These are phyloP conservation scores for Cardiocondyla obscurior DNA, from an alignment of 1,140 invertebrate genomes.

Conservation along the genomic window DNA sequence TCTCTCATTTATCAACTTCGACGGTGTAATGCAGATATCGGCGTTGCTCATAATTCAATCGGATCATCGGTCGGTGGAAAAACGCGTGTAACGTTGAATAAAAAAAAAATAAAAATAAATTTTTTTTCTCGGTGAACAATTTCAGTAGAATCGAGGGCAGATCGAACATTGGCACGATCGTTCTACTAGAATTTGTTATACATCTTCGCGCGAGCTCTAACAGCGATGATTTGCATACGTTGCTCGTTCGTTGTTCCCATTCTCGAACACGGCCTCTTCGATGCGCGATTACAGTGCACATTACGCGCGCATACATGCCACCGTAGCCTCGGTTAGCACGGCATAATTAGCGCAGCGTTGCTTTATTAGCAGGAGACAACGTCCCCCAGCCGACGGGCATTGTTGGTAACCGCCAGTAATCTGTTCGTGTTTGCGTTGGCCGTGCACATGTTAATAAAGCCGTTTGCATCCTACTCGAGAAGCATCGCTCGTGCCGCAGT, in stretches of 20 bases:
- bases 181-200: not conserved
- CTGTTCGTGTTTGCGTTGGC: conserved; percentile 68
- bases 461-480: conserved; percentile 66
- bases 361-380: conserved; percentile 78
- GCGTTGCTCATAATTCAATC: not conserved
- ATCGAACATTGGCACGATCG: not conserved
- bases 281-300: conserved; percentile 35
- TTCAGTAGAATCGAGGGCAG: not conserved
- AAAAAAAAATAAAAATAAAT: not conserved
- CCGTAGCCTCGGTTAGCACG: conserved; percentile 74
- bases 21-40: not conserved
- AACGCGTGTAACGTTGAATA: not conserved
- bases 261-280: conserved; percentile 15
- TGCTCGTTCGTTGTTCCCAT: conserved; percentile 2
- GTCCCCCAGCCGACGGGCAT: conserved; percentile 68
- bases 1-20: conserved; percentile 4
- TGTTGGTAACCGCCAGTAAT: conserved; percentile 74
- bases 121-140: too few species aligned
- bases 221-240: not conserved
- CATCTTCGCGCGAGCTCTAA: not conserved
- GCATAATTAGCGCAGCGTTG: conserved; percentile 78
- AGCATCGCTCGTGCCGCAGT: conserved; percentile 32
- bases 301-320: conserved; percentile 28
- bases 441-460: conserved; percentile 76
- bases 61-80: not conserved